Conservation (phyloP, 2,113 vertebrate genomes). For the Phylloscopus trochiloides region DNA sequence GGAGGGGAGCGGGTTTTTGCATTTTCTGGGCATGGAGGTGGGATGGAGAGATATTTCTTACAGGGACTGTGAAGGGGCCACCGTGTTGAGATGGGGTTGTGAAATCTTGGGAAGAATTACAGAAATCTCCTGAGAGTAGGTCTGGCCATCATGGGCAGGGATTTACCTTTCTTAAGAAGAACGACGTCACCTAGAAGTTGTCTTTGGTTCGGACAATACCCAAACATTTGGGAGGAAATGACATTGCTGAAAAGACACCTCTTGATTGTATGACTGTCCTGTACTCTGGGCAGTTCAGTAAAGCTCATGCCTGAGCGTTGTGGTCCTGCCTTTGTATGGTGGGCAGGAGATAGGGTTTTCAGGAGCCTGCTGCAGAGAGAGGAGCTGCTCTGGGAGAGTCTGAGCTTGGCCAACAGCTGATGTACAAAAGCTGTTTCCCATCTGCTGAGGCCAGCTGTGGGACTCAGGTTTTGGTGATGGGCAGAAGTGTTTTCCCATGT, state of each 20-base stretch:
- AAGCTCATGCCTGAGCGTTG: neutral
- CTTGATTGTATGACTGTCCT: neutral
- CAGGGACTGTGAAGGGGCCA: neutral
- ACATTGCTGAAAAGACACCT: neutral
- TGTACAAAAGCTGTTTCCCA: fast-evolving
- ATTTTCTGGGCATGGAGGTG: neutral
- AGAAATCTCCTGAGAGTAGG: neutral
- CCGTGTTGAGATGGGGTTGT: neutral
- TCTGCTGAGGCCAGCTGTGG: fast-evolving
- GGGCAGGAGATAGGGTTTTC: neutral
- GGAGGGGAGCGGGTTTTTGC: neutral
- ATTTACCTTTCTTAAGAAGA: neutral
- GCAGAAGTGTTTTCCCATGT: neutral
- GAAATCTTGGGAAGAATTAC: neutral
- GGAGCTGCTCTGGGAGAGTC: neutral
- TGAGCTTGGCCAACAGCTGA: fast-evolving
- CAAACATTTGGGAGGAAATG: neutral
- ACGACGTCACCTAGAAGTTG: neutral
- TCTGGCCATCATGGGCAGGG: neutral
- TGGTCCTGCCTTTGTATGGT: neutral
- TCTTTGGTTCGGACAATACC: neutral
- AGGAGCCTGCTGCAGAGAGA: neutral
- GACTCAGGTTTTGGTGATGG: neutral
- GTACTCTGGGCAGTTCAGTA: neutral
- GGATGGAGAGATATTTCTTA: neutral